Percentiles rank a stretch among this genome's conserved stretches.
phyloP scores from a whole-genome alignment of 2,888 invertebrate species.

The Sphecodes monilicornis region DNA sequence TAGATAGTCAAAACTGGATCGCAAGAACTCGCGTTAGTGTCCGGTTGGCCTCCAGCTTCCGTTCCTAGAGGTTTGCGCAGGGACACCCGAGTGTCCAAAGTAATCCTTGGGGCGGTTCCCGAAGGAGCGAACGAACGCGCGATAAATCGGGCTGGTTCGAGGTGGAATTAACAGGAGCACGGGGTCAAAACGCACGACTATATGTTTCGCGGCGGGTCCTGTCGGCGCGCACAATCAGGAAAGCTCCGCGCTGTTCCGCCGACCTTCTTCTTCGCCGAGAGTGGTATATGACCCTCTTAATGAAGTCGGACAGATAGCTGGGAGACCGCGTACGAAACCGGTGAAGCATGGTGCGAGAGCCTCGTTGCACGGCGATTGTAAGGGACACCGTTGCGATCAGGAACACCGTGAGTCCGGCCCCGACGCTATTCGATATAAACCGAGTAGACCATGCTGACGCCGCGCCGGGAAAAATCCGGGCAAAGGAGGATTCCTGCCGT shows the following conservation, averaged over 20 bases:
- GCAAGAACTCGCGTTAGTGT: too few relatives aligned
- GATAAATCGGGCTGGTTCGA: conserved; percentile 43
- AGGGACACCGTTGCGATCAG: conserved; percentile 63
- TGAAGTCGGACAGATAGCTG: conserved; percentile 71
- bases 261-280: conserved; percentile 55
- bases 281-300: conserved; percentile 72
- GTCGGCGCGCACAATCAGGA: conserved; percentile 44
- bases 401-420: conserved; percentile 55
- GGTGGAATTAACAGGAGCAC: conserved; percentile 41
- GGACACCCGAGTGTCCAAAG: neutral
- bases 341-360: conserved; percentile 64
- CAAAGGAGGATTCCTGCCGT: conserved; percentile 30
- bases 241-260: conserved; percentile 35
- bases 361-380: conserved; percentile 64
- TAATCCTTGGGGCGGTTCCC: neutral
- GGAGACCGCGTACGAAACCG: conserved; percentile 52
- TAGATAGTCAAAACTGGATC: too few relatives aligned
- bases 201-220: conserved; percentile 27
- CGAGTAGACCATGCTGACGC: conserved; percentile 45
- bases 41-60: too few relatives aligned
- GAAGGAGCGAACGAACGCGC: neutral
- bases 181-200: conserved; percentile 32
- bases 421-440: conserved; percentile 56
- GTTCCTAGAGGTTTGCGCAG: too few relatives aligned
- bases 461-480: conserved; percentile 9